Evolutionary conservation across 1,140 invertebrate genomes (phyloP).

Genomic region (Cheumatopsyche charites): DNA sequence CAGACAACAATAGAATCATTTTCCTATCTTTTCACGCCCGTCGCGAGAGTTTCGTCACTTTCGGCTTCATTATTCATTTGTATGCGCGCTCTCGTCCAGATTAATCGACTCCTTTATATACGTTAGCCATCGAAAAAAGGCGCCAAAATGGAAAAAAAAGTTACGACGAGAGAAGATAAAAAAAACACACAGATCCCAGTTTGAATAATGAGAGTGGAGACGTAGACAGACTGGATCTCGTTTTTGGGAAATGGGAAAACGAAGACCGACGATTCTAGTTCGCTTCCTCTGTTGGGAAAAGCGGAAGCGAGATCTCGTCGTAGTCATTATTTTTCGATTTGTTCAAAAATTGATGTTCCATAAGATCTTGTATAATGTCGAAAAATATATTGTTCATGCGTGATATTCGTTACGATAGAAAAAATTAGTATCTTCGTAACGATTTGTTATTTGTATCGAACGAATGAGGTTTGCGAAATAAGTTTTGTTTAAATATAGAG

Average conservation of each 20-base stretch:
- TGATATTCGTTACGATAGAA: too few species aligned
- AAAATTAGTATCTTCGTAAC: too few species aligned
- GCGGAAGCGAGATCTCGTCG: not conserved
- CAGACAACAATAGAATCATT: too few species aligned
- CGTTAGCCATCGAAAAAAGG: not conserved
- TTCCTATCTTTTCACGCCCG: too few species aligned
- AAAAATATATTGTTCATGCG: too few species aligned
- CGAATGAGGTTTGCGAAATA: too few species aligned
- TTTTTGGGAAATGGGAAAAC: not conserved
- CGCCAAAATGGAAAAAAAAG: not conserved
- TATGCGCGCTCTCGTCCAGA: not conserved
- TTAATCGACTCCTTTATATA: slow-evolving; percentile 8
- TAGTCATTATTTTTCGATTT: slow-evolving; percentile 15
- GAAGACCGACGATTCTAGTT: not conserved
- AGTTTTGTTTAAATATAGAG: too few species aligned
- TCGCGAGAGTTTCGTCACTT: too few species aligned
- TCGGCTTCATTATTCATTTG: too few species aligned
- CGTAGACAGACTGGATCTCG: not conserved
- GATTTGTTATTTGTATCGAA: too few species aligned
- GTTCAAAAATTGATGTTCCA: not conserved
- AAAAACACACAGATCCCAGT: not conserved
- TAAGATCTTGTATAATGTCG: not conserved
- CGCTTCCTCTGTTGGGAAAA: not conserved
- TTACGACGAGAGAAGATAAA: not conserved
- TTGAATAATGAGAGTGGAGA: not conserved